Base-by-base conservation (phyloP, 2,113 vertebrate genomes). In the Cyanoderma ruficeps region DNA sequence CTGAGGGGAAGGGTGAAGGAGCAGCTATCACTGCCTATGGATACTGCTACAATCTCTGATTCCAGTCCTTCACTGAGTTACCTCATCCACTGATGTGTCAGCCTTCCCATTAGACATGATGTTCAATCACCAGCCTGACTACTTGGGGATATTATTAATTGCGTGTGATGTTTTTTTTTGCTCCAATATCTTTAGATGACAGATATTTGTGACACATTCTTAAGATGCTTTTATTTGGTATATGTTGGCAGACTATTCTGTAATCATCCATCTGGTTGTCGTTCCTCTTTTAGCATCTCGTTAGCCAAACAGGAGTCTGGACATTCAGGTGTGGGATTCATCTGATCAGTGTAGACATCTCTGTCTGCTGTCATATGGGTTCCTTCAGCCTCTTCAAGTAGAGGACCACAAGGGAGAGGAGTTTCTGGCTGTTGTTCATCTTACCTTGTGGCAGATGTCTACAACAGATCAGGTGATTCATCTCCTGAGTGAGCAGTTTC, bases 381-480 rank as follows among this genome's bases (percentile, higher is more conserved):
- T 94, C 49, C 37, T 85, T 85, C 17, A 71, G 18, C 71, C 60
- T 39, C 60, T 39, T 79, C 49, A 64, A 87, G 44, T 44, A 75
- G 42, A 70, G 33, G 33, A 59, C 33, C 79, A 55, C 18, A 19
- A 92, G 79, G 79, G 83, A 95, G 59, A 80, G 10, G 8, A 80
- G 12, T 57, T 80, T 68, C 77, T 93, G 69, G 22, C 69, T 94
- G 56, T 52, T 64, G 33, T 63, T 95, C 44, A 8, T 84, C 88
- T 70, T 70, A 41, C 15, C 72, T 83, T 70, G 39, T 16, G 44
- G 80, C 86, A 95, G 89, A 74, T 87, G 89, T 87, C 89, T 89
- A 31, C 72, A 64, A 10, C 41, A 61, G 59, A 80, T 61, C 85
- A 88, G 82, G 75, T 93, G 88, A 90, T 80, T 85, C 3, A 16